These are phyloP conservation scores for Ephialtes manifestator DNA, from an alignment of 2,888 invertebrate species.

Conservation along the genomic window DNA sequence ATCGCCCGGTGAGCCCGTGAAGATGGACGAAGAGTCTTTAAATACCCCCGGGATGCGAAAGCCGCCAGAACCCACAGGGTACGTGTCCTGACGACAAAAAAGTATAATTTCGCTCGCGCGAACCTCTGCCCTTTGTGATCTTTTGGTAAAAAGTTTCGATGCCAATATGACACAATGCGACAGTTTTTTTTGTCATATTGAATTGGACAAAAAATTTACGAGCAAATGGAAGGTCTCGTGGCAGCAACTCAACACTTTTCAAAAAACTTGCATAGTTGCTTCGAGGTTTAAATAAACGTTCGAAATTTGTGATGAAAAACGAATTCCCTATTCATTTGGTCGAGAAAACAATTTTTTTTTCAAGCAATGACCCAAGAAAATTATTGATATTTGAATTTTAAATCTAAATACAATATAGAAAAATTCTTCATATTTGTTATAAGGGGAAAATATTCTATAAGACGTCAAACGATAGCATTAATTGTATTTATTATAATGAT, in stretches of 20 bases:
- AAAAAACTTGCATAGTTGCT: no score
- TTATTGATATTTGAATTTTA: no score
- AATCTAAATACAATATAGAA: no score
- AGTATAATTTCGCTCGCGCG: constrained; percentile 79
- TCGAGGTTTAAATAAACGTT: no score
- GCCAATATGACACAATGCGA: constrained; percentile 6
- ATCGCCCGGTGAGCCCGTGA: constrained; percentile 75
- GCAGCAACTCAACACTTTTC: neutral
- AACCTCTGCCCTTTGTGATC: constrained; percentile 53
- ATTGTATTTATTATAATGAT: no score
- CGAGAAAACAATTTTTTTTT: no score
- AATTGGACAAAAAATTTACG: neutral
- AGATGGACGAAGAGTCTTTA: constrained; percentile 83
- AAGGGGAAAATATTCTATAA: no score
- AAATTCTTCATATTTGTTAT: no score
- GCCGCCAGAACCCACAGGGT: constrained; percentile 72
- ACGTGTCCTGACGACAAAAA: constrained; percentile 83
- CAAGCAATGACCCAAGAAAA: no score
- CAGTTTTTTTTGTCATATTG: constrained; percentile 1
- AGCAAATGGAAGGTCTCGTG: neutral
- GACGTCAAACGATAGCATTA: no score
- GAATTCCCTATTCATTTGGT: no score
- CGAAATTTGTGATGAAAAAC: no score
- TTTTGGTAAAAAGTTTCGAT: constrained; percentile 3
- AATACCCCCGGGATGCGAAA: constrained; percentile 84